Percentiles rank a stretch among this genome's conserved stretches.
Conservation (phyloP, 2,797 vertebrate species). For the Periparus ater region DNA sequence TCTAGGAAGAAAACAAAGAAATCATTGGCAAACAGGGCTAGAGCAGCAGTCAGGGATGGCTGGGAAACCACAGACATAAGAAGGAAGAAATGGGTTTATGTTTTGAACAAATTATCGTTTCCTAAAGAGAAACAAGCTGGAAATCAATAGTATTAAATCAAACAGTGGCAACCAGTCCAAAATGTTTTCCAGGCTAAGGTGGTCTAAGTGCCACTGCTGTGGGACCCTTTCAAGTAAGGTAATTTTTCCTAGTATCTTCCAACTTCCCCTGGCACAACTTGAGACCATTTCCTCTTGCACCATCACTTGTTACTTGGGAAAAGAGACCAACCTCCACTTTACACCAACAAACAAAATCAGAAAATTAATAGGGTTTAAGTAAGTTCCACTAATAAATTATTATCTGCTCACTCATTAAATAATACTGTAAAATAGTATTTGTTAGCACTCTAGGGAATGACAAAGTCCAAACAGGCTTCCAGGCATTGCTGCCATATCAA, state of each 20-base stretch:
- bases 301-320: background rate
- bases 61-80: background rate
- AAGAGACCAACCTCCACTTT: background rate
- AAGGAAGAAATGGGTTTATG: background rate
- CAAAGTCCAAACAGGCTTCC: background rate
- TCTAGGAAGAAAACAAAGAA: background rate
- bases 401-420: background rate
- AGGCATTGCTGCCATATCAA: background rate
- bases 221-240: background rate
- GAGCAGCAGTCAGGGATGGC: background rate
- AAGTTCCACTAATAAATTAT: background rate
- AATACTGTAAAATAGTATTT: background rate
- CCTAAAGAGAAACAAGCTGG: background rate
- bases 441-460: background rate
- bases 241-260: background rate
- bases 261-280: background rate
- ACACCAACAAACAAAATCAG: rapidly evolving
- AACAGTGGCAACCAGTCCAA: background rate
- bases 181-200: background rate
- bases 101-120: background rate
- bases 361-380: background rate
- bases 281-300: background rate
- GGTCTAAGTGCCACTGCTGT: background rate
- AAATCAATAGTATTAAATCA: background rate
- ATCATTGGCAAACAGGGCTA: background rate